Evolutionary conservation across 2,113 vertebrate species (phyloP), one percentile per base, ranked within the genome.

Genomic region (Notarius lentiginosus): DNA sequence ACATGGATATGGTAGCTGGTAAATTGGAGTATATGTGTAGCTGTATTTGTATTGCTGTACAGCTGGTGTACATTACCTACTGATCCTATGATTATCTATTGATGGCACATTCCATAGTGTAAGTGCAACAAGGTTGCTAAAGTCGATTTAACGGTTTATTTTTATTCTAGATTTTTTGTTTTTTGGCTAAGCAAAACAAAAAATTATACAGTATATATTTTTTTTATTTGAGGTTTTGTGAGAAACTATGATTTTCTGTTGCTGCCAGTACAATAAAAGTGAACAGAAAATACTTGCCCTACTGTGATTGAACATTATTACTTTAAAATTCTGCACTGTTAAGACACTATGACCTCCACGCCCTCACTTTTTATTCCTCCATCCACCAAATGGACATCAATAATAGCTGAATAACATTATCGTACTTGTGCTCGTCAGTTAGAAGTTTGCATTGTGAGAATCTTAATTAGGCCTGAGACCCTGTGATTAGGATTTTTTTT

Each of bases 181-280:
- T 87, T 94, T 79, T 92, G 90, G 81, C 90, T 84, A 92, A 91
- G 90, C 58, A 89, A 90, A 88, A 82, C 1, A 82, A 58, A 49
- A 70, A 89, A 87, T 83, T 89, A 91, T 85, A 93, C 90, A 94
- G 82, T 93, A 91, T 94, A 89, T 94, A 94, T 95, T 94, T 91
- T 89, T 92, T 95, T 95, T 92, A 94, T 95, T 91, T 47, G 8
- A 93, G 83, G 92, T 91, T 92, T 93, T 93, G 94, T 94, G 90
- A 92, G 91, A 93, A 81, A 90, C 88, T 92, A 88, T 93, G 90
- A 90, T 93, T 93, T 94, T 91, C 92, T 95, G 93, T 94, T 91
- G 92, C 91, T 95, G 92, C 94, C 93, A 92, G 92, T 92, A 89
- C 86, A 95, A 95, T 95, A 95, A 95, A 96, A 85, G 88, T 93